These are phyloP conservation scores for Xestobium rufovillosum DNA, from an alignment of 2,888 invertebrate genomes.

Conservation along the genomic window DNA sequence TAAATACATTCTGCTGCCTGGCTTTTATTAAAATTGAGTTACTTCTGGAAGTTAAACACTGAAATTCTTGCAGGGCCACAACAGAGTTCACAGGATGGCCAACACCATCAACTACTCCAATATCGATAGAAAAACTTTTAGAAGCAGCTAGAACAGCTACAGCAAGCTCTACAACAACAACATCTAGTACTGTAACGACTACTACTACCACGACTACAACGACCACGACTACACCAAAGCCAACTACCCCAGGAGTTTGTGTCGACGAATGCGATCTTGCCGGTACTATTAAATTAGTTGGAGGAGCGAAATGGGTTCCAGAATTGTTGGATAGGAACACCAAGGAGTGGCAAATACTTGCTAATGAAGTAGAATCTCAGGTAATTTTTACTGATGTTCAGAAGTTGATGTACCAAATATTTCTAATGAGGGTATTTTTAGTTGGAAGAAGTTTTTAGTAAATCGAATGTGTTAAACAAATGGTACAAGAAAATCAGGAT, in stretches of 20 bases:
- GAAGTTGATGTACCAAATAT: neutral
- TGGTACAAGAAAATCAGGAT: constrained; percentile 83
- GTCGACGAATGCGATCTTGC: constrained; percentile 74
- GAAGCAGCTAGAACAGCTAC: constrained; percentile 59
- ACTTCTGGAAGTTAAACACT: constrained; percentile 5
- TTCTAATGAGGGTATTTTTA: constrained; percentile 40
- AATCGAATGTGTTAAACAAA: constrained; percentile 63
- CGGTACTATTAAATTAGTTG: constrained; percentile 76
- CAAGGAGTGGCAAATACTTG: constrained; percentile 76
- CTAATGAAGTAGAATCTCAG: constrained; percentile 73
- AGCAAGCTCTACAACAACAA: constrained; percentile 45
- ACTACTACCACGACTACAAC: constrained; percentile 65
- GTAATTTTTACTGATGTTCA: constrained; percentile 41
- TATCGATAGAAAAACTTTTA: constrained; percentile 73
- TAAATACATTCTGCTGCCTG: constrained; percentile 32
- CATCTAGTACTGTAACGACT: constrained; percentile 49
- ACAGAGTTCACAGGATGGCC: constrained; percentile 92
- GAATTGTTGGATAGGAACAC: constrained; percentile 82
- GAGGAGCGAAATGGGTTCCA: constrained; percentile 76
- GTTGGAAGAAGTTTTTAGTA: constrained; percentile 77
- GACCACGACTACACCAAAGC: constrained; percentile 59
- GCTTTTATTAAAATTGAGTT: constrained; percentile 5
- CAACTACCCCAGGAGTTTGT: constrained; percentile 74
- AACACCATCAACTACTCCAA: constrained; percentile 77
- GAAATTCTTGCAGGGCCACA: constrained; percentile 54